A percentile compares a stretch with the other conserved stretches of the same genome.
Evolutionary conservation across 2,888 invertebrate genomes (phyloP).

Genomic region (Lutraria lutraria): DNA sequence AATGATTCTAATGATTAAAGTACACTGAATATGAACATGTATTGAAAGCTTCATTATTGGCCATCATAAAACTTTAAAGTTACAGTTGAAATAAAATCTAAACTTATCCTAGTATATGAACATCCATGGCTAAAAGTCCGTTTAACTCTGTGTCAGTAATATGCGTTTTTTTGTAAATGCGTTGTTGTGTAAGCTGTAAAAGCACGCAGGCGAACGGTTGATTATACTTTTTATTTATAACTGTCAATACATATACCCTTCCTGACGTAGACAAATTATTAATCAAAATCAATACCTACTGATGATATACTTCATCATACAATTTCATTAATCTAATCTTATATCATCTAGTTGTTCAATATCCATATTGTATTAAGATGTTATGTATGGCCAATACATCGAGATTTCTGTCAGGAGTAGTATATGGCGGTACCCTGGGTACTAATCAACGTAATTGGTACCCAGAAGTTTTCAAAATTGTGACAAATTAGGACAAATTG

Average conservation of each 20-base stretch:
- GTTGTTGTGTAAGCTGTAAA: too few species aligned
- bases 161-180: too few species aligned
- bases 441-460: too few species aligned
- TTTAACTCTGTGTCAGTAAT: too few species aligned
- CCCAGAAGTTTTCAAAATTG: too few species aligned
- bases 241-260: slow-evolving; percentile 7
- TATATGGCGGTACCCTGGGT: too few species aligned
- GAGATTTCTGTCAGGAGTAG: neutral
- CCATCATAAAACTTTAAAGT: too few species aligned
- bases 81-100: too few species aligned
- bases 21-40: too few species aligned
- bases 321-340: slow-evolving; percentile 17
- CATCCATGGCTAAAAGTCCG: neutral
- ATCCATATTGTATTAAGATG: neutral
- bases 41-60: too few species aligned
- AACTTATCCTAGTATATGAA: neutral
- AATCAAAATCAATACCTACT: slow-evolving; percentile 3
- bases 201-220: neutral
- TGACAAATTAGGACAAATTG: too few species aligned
- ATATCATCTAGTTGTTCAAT: neutral
- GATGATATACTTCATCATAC: neutral
- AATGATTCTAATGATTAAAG: too few species aligned
- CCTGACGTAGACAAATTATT: neutral
- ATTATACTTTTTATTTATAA: neutral
- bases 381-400: neutral